Conservation (phyloP, 2,888 invertebrate genomes). For the Leptopilina drosophilae region DNA sequence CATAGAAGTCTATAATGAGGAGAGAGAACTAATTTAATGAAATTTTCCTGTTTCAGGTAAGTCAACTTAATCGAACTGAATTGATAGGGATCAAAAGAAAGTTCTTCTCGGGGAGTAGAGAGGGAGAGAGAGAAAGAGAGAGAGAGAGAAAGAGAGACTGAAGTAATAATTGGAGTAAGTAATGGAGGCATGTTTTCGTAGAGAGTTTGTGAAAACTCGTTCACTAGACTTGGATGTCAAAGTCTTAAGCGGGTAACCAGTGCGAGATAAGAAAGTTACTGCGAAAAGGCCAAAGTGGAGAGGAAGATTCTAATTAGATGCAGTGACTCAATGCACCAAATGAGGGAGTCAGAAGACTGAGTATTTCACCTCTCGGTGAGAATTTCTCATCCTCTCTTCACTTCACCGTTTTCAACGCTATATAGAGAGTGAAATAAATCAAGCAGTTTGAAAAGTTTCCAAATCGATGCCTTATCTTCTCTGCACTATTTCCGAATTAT, state of each 20-base stretch:
- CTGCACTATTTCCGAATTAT: conserved; percentile 25
- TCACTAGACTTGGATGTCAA: conserved; percentile 32
- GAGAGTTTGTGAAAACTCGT: conserved; percentile 29
- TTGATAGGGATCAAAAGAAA: neutral
- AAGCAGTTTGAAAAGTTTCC: conserved; percentile 9
- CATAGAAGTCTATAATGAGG: no score
- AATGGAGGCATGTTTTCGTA: conserved; percentile 8
- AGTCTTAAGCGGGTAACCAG: conserved; percentile 21
- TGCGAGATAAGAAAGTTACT: conserved; percentile 37
- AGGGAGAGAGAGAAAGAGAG: neutral
- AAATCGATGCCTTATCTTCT: conserved; percentile 25
- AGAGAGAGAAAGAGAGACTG: neutral
- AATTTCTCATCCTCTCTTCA: conserved; percentile 30
- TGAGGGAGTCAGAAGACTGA: conserved; percentile 44
- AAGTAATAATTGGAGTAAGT: conserved; percentile 27
- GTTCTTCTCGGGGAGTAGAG: neutral
- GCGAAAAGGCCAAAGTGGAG: conserved; percentile 32
- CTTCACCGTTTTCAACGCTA: conserved; percentile 10
- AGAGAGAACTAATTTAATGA: neutral
- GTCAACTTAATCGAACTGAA: conserved; percentile 14
- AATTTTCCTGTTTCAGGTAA: conserved; percentile 8
- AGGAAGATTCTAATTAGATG: conserved; percentile 56
- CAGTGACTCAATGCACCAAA: conserved; percentile 49
- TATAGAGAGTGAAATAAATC: conserved; percentile 14
- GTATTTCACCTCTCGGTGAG: neutral